Conservation (phyloP, 2,113 vertebrate species). For the Ailurus styani region DNA sequence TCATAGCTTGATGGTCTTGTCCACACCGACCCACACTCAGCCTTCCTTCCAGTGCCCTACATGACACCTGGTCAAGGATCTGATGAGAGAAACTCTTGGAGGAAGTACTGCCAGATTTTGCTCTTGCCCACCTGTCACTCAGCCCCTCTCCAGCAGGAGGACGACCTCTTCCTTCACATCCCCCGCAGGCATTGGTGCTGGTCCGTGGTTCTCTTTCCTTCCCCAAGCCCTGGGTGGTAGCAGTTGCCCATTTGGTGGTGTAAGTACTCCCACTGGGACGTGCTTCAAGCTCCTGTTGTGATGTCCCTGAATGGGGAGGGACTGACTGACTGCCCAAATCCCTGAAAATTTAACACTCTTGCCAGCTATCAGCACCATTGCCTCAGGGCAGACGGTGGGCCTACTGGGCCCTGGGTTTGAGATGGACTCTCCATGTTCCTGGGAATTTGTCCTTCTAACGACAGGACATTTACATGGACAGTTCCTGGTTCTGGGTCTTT, state of each 20-base stretch:
- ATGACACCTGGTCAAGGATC: not conserved
- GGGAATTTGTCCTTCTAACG: not conserved
- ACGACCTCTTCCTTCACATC: not conserved
- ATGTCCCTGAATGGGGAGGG: not conserved
- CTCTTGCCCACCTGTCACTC: not conserved
- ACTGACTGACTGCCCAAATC: not conserved
- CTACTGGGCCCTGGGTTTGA: not conserved
- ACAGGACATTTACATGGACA: not conserved
- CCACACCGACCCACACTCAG: accelerated
- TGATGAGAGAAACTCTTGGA: not conserved
- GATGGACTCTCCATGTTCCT: not conserved
- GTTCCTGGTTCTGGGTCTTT: not conserved
- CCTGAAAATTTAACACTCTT: not conserved
- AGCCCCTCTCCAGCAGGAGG: not conserved
- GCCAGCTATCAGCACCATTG: not conserved
- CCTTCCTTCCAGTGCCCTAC: not conserved
- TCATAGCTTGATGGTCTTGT: not conserved
- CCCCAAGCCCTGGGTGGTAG: not conserved
- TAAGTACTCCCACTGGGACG: not conserved
- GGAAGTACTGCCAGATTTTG: not conserved
- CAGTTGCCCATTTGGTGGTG: not conserved
- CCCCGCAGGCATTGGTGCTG: not conserved
- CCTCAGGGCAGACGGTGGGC: not conserved
- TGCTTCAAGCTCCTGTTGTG: not conserved
- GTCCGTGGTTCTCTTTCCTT: no score